These are phyloP conservation scores for Craterocephalus amniculus DNA, from an alignment of 2,797 vertebrate species.

Conservation along the genomic window DNA sequence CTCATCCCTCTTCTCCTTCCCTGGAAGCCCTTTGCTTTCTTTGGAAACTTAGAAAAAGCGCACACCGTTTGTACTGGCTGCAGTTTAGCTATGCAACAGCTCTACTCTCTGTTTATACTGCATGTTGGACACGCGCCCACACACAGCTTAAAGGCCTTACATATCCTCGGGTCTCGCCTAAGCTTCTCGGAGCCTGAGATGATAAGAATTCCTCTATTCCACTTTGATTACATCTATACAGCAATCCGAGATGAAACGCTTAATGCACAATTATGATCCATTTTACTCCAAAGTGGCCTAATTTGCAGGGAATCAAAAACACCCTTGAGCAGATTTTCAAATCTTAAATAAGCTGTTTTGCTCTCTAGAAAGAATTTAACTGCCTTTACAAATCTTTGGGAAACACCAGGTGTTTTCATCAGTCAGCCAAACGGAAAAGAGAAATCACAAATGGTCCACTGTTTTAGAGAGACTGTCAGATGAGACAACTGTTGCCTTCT, in stretches of 20 bases:
- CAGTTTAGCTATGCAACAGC: constrained; percentile 4
- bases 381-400: background rate
- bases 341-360: background rate
- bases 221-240: constrained; percentile 16
- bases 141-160: constrained; percentile 19
- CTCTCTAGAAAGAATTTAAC: background rate
- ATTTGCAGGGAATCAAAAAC: constrained; percentile 24
- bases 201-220: constrained; percentile 8
- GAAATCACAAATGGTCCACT: background rate
- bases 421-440: background rate
- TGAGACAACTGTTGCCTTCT: constrained; percentile 27
- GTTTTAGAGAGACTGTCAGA: background rate
- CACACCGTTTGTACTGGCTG: constrained; percentile 26
- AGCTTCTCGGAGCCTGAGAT: constrained; percentile 10
- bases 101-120: constrained; percentile 38
- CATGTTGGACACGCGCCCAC: constrained; percentile 26
- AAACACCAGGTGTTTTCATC: background rate
- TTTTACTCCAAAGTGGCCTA: constrained; percentile 7
- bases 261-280: constrained; percentile 5
- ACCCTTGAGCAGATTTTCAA: constrained; percentile 24
- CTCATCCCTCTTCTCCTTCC: background rate
- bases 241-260: constrained; percentile 13
- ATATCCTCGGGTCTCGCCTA: constrained; percentile 26
- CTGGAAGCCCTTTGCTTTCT: constrained; percentile 28
- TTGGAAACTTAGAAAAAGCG: constrained; percentile 31